Base-by-base conservation (phyloP, 37 sponge, comb jelly and placozoan species). In the Cladorhizidae sp. region DNA sequence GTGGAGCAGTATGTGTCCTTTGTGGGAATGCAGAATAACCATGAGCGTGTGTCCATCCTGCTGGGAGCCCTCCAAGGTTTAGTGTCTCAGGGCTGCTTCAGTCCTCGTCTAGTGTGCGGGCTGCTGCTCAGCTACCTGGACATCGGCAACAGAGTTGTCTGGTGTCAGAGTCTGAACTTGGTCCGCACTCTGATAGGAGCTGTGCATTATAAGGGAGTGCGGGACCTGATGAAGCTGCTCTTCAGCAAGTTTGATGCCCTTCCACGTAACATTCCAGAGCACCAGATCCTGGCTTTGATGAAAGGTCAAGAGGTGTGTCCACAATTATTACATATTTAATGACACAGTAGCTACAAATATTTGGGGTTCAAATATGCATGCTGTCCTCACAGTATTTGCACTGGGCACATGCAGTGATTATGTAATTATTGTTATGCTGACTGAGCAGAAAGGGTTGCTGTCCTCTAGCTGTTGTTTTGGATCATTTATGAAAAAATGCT, bases 151-250 rank as follows among this genome's bases (percentile, higher is more conserved):
- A 72, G 59, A 64, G 20, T 75, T 72, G 75, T 81, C 23, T 90
- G 91, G 91, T 39, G 62, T n/a, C 81, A 85, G 63, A 74, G 68
- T 29, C 81, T 90, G 67, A 38, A 41, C 11, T 9, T 71, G 17
- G 49, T 85, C 0, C 71, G 29, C 43, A 40, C 70, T 9, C 71
- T 81, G 25, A 40, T 90, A 28, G 83, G 82, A 23, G 88, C 77
- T 20, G 88, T 87, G 17, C 77, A 80, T 61, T 79, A 79, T 73
- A 86, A 86, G 67, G 86, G 81, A 2, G 82, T 83, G 59, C 67
- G 91, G 32, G 90, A 84, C 22, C 33, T 93, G 14, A 88, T 85
- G 83, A 89, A 88, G 76, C 38, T 64, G 31, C 58, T 89, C 18
- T 73, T 89, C 31, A 67, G 82, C 74, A 75, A 28, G 43, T 88